Conservation (phyloP, 2,888 invertebrate genomes). For the Ecdyonurus torrentis region DNA sequence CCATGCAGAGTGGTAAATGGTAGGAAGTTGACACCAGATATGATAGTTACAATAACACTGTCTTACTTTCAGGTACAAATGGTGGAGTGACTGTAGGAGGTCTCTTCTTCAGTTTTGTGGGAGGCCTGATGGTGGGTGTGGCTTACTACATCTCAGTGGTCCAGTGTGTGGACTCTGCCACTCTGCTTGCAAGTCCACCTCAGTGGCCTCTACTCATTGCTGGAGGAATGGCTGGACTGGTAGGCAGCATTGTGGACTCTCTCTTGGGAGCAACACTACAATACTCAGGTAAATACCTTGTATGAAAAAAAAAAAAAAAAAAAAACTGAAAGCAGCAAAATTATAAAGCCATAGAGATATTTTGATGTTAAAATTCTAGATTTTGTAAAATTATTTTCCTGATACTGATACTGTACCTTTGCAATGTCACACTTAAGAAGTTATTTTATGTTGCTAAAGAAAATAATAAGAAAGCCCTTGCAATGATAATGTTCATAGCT, state of each 20-base stretch:
- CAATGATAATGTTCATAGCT: no score
- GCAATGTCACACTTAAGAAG: no score
- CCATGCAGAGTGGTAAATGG: no score
- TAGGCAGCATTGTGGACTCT: conserved; percentile 72
- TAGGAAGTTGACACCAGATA: no score
- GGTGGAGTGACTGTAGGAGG: conserved; percentile 56
- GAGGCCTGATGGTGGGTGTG: conserved; percentile 53
- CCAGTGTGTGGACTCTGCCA: conserved; percentile 40
- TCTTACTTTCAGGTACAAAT: conserved; percentile 66
- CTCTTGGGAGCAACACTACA: conserved; percentile 70
- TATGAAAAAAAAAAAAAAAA: not conserved
- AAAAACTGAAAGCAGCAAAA: no score
- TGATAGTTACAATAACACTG: no score
- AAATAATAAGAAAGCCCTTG: no score
- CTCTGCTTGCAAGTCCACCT: conserved; percentile 40
- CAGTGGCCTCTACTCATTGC: conserved; percentile 65
- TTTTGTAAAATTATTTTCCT: no score
- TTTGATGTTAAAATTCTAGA: no score
- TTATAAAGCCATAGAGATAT: not conserved
- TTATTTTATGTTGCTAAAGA: no score
- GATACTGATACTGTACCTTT: no score
- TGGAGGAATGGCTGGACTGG: conserved; percentile 54
- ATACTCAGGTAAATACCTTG: conserved; percentile 50
- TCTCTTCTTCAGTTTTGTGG: conserved; percentile 38
- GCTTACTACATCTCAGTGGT: conserved; percentile 49